Evolutionary conservation across 2,113 vertebrate genomes (phyloP).

Genomic region (Tyrannus savana): DNA sequence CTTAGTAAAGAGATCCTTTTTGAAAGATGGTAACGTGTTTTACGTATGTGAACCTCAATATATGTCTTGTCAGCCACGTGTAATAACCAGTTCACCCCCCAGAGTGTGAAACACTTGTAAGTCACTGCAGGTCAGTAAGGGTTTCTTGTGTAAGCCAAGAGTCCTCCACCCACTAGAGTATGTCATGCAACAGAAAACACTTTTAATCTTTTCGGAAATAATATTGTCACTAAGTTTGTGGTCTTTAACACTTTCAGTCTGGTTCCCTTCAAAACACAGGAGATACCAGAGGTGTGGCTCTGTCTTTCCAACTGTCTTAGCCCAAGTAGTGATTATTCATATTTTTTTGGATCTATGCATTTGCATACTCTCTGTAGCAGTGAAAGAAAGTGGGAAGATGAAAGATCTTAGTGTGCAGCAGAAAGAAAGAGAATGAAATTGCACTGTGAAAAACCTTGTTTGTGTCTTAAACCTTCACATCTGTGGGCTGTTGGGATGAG

Average conservation of each 20-base stretch:
- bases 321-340: not conserved
- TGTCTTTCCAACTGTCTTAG: not conserved
- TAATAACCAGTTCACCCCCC: not conserved
- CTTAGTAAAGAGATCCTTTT: not conserved
- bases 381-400: not conserved
- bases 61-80: not conserved
- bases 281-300: not conserved
- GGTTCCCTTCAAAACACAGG: not conserved
- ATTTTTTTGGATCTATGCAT: not conserved
- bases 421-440: not conserved
- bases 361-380: not conserved
- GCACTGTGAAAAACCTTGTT: not conserved
- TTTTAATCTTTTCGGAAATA: not conserved
- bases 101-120: not conserved
- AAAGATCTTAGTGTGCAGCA: not conserved
- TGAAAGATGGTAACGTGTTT: not conserved
- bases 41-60: not conserved
- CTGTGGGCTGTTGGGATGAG: not conserved
- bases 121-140: not conserved
- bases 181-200: not conserved
- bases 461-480: not conserved
- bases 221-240: not conserved
- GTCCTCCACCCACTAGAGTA: not conserved
- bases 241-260: not conserved
- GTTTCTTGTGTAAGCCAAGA: not conserved